Conservation (phyloP, 2,888 invertebrate species). For the Caenorhabditis sulstoni region DNA sequence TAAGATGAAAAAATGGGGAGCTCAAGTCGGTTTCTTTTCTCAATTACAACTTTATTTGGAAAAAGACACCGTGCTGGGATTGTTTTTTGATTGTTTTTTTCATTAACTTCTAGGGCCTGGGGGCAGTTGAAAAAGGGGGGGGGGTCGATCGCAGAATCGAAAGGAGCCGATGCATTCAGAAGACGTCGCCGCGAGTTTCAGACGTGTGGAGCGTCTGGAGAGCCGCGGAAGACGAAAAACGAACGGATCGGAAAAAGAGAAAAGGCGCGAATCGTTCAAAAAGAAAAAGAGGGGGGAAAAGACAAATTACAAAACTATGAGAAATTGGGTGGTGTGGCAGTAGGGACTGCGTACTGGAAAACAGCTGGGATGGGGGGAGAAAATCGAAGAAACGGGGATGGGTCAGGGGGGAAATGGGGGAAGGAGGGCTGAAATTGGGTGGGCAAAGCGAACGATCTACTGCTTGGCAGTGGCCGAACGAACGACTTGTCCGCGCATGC, state of each 20-base stretch:
- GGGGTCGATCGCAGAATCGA: constrained; percentile 32
- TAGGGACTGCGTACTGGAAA: constrained; percentile 36
- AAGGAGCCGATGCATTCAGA: background rate
- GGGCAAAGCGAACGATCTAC: constrained; percentile 2
- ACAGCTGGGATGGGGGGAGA: constrained; percentile 19
- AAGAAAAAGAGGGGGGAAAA: background rate
- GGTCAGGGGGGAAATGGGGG: constrained; percentile 34
- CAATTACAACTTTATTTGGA: constrained; percentile 51
- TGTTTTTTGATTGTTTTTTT: constrained; percentile 17
- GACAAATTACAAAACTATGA: constrained; percentile 50
- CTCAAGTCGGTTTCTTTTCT: constrained; percentile 16
- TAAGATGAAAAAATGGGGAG: background rate
- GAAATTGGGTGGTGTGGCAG: constrained; percentile 41
- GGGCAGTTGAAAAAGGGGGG: constrained; percentile 18
- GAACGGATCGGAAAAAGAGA: background rate
- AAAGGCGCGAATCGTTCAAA: constrained; percentile 31
- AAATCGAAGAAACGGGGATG: constrained; percentile 36
- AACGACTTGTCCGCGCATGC: constrained; percentile 80
- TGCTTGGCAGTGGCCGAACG: constrained; percentile 62
- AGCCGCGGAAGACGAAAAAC: background rate
- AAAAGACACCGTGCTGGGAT: constrained; percentile 35
- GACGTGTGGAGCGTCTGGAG: constrained; percentile 35
- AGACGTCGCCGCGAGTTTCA: background rate
- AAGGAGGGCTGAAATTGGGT: constrained; percentile 23
- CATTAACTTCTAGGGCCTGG: constrained; percentile 26